A percentile compares a stretch with the other conserved stretches of the same genome.
Conservation (phyloP, 2,888 invertebrate genomes). For the Elmis aenea region DNA sequence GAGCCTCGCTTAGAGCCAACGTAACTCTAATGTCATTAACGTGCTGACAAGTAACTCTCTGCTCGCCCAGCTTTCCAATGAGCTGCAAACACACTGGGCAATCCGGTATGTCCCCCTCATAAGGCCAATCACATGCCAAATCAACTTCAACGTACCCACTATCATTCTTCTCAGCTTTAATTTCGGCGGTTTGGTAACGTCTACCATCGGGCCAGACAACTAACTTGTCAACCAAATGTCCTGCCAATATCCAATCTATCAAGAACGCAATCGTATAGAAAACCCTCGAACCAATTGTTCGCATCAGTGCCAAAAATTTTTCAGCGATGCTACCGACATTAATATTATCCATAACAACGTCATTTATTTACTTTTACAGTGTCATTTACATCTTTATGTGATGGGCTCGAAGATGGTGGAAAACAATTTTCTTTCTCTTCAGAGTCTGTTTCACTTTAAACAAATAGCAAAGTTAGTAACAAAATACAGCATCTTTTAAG, state of each 20-base stretch:
- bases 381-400: too few species aligned
- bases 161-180: neutral
- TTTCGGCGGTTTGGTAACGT: neutral
- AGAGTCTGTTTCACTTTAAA: too few species aligned
- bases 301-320: neutral
- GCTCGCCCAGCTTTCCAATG: constrained; percentile 6
- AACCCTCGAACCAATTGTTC: neutral
- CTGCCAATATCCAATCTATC: neutral
- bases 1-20: constrained; percentile 2
- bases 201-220: neutral
- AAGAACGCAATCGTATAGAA: neutral
- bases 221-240: neutral
- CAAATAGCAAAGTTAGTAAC: too few species aligned
- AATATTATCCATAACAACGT: too few species aligned
- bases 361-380: too few species aligned
- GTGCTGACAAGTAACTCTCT: constrained; percentile 4
- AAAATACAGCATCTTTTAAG: too few species aligned
- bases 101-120: constrained; percentile 5
- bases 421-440: too few species aligned
- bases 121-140: neutral
- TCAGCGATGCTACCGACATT: constrained; percentile 1
- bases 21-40: neutral
- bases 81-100: constrained; percentile 10
- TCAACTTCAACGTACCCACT: neutral
- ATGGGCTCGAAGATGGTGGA: too few species aligned